Evolutionary conservation across 2,113 vertebrate species (phyloP), one percentile per base, ranked within the genome.

Genomic region (Raja brachyura): DNA sequence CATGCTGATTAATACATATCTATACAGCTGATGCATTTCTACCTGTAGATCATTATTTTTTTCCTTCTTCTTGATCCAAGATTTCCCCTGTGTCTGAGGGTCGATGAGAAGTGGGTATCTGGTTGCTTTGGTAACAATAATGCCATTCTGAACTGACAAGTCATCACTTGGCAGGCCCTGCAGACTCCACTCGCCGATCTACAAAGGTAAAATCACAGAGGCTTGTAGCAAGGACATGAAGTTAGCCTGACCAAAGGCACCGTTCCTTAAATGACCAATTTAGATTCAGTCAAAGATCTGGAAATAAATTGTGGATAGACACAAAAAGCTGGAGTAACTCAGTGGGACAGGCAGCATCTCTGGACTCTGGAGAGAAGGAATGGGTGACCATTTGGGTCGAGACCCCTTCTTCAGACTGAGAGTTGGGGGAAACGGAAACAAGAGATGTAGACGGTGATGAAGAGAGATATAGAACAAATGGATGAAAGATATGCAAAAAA

Each of bases 81-180:
- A 94, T 94, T 97, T 97, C 22, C 97, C 96, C 94, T 97, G 96
- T 79, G 96, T 96, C 48, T 97, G 97, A 79, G 97, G 96, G 48
- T 97, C 97, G 93, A 97, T 94, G 81, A 97, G 93, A 90, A 97
- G 96, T 0, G 96, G 97, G n/a, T 96, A 97, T 94, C 96, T 96
- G 20, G 96, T 95, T 93, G 96, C 96, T 90, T 97, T 97, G 56
- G 96, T 97, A 93, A 97, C 96, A 94, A 97, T 97, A 13, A 97
- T 97, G 77, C 96, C 96, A 93, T 97, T 97, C 94, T 97, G 97
- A 95, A 97, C 96, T 79, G 97, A 97, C 68, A 97, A 95, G 78
- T 96, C 95, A 93, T 97, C 96, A 94, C 96, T 95, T 73, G 97
- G 97, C 31, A 97, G 81, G 4, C 97, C 97, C 93, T 97, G 96